Base-by-base conservation (phyloP, 2,888 invertebrate genomes). In the Sycophila texana region DNA sequence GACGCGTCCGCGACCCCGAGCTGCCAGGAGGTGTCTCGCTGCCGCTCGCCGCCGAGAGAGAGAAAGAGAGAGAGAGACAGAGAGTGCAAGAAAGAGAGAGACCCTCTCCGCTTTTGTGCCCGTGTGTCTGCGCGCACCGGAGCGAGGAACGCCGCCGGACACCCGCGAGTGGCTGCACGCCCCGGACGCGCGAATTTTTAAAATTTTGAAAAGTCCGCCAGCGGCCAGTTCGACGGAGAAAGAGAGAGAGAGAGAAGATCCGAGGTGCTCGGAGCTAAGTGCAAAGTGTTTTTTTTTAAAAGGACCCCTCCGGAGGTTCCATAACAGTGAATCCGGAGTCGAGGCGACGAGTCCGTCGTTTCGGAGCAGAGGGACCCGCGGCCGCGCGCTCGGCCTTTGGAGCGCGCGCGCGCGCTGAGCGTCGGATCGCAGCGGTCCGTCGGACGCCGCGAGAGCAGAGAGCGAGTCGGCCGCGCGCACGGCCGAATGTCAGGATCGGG, bases 1-100 rank as follows among this genome's bases (percentile, higher is more conserved):
- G 89, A 90, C 88, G 90, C 90, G 88, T 89, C 86, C 89, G 90
- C 88, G 90, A 88, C 86, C 86, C 86, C 87, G 86, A 86, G 83
- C 81, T 79, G 83, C 79, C 66, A 83, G 85, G 86, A 83, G 82
- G 82, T 83, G 79, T 70, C 82, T 79, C 67, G 79, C 70, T 72
- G 61, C 66, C 53, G 68, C 53, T n/a, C 20, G 10, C 51, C 30
- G 53, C 39, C 7, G 39, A 7, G 39, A 39, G 39, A 39, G 39
- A 39, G 4, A 39, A 4, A 39, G 39, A 39, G 39, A 39, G 39
- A 39, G 3, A 39, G 39, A 39, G 4, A 4, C 0, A 39, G 5
- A 4, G 39, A 39, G 39, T 3, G 39, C 1, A 4, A 2, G 39
- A 39, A 4, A 39, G 39, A 39, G 39, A 39, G 39, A 39, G 55